These are phyloP conservation scores for Drosophila mayri DNA, from an alignment of 1,140 invertebrate species.

Conservation along the genomic window DNA sequence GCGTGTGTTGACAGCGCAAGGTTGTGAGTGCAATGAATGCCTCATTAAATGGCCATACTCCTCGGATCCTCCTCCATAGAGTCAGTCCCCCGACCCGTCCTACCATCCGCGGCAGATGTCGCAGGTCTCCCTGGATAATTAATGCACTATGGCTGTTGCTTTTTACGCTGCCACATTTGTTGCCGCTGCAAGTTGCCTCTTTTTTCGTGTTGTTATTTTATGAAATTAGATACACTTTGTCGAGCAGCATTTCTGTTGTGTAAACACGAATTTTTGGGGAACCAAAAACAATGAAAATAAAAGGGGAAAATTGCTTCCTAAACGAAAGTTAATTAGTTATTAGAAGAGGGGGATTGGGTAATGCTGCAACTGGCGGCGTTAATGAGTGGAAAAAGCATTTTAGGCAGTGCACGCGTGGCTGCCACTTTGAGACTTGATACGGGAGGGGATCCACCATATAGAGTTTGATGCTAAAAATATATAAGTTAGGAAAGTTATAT, in stretches of 20 bases:
- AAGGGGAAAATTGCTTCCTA: conserved; percentile 59
- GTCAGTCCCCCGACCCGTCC: not conserved
- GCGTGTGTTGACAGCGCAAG: conserved; percentile 73
- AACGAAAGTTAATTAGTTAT: conserved; percentile 77
- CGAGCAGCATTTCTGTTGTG: conserved; percentile 72
- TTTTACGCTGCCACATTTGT: conserved; percentile 76
- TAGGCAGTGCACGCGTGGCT: conserved; percentile 48
- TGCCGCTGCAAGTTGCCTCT: conserved; percentile 45
- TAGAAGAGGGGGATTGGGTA: conserved; percentile 6
- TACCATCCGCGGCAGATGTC: conserved; percentile 60
- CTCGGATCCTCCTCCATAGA: conserved; percentile 5
- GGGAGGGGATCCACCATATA: not conserved
- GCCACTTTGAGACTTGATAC: conserved; percentile 18
- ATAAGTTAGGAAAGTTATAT: not conserved
- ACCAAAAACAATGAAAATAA: conserved; percentile 31
- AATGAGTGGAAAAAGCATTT: conserved; percentile 73
- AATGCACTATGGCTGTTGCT: conserved; percentile 79
- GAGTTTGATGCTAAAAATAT: conserved; percentile 3
- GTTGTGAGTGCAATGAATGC: conserved; percentile 81
- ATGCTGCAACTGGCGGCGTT: conserved; percentile 32
- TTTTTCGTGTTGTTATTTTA: conserved; percentile 36
- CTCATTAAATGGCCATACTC: conserved; percentile 69
- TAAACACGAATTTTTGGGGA: conserved; percentile 66
- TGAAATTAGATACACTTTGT: conserved; percentile 81
- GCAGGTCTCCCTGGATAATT: conserved; percentile 78